A percentile compares a stretch with the other conserved stretches of the same genome.
Evolutionary conservation across 2,888 invertebrate species (phyloP).

Genomic region (Eugnorisma glareosa): DNA sequence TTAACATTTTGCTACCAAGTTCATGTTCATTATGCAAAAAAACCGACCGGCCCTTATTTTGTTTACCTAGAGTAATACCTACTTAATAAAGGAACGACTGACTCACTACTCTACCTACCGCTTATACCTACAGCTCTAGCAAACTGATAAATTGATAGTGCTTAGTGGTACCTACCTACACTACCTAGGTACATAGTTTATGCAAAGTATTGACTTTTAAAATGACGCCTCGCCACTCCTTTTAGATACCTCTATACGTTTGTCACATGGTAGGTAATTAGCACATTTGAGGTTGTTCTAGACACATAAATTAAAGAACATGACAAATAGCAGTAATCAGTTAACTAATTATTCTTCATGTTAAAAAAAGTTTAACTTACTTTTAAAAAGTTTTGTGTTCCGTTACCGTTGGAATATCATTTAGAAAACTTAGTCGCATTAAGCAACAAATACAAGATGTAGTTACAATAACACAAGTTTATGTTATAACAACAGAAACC

Average conservation of each 20-base stretch:
- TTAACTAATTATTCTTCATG: background rate
- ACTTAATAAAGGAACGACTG: background rate
- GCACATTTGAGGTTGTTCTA: background rate
- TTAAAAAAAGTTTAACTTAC: conserved; percentile 47
- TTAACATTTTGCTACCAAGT: background rate
- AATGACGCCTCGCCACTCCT: conserved; percentile 8
- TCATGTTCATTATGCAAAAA: background rate
- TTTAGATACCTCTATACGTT: background rate
- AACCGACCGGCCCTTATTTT: background rate
- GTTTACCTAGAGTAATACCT: background rate
- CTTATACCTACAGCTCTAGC: background rate
- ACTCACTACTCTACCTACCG: background rate
- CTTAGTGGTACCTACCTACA: background rate
- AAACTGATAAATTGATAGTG: conserved; percentile 8
- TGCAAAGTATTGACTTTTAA: background rate
- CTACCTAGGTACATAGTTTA: background rate
- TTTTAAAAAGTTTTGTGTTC: conserved; percentile 16
- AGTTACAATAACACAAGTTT: conserved; percentile 42
- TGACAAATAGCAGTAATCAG: background rate
- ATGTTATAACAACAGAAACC: conserved; percentile 65
- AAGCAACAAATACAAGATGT: conserved; percentile 14
- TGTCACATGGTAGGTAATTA: background rate
- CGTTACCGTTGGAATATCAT: conserved; percentile 5
- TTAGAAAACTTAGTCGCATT: conserved; percentile 27
- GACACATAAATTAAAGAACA: background rate